These are phyloP conservation scores for Hucho hucho DNA, from an alignment of 2,113 vertebrate genomes.

Conservation along the genomic window DNA sequence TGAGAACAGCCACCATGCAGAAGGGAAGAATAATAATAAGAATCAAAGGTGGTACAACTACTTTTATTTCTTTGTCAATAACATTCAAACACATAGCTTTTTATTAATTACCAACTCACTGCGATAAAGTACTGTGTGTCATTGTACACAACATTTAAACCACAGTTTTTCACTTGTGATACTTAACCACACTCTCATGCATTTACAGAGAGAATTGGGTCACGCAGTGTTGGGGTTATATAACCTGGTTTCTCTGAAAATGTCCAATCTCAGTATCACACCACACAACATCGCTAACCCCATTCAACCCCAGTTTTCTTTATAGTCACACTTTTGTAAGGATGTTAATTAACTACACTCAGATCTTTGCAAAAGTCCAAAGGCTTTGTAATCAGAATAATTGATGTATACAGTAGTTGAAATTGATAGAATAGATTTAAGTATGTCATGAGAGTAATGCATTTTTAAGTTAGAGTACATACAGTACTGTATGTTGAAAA, in stretches of 20 bases:
- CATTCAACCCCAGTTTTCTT: neutral
- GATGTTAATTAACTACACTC: too few relatives aligned
- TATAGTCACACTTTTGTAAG: too few relatives aligned
- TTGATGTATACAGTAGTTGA: too few relatives aligned
- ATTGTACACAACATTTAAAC: neutral
- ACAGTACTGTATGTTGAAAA: too few relatives aligned
- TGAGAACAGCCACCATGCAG: neutral
- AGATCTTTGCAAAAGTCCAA: too few relatives aligned
- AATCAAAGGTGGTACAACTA: neutral
- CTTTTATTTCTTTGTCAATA: neutral
- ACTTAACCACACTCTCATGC: neutral
- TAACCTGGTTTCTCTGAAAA: slow-evolving; percentile 66
- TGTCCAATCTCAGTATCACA: slow-evolving; percentile 39
- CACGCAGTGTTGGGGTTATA: neutral
- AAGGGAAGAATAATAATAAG: neutral
- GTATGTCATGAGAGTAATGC: too few relatives aligned
- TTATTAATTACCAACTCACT: neutral
- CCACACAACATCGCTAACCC: neutral
- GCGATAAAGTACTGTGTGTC: neutral
- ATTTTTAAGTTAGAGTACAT: too few relatives aligned
- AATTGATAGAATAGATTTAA: too few relatives aligned
- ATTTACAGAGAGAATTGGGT: slow-evolving; percentile 21
- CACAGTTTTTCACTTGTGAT: neutral
- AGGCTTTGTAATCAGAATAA: too few relatives aligned
- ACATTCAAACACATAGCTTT: neutral